phyloP scores from a whole-genome alignment of 2,797 vertebrate genomes.

The Xiphophorus birchmanni region DNA sequence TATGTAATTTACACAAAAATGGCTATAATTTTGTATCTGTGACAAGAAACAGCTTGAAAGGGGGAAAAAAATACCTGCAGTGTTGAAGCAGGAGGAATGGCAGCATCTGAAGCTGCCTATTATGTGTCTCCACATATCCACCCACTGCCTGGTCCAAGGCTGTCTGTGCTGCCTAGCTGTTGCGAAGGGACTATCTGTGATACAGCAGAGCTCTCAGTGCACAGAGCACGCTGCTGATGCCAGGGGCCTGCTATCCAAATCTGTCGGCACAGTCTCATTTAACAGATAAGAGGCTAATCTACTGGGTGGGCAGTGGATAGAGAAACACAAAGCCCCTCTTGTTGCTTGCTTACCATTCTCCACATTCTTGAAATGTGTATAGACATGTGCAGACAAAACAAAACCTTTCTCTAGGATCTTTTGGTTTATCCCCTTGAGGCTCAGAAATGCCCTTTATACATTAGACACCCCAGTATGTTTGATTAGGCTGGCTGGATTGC shows the following conservation, averaged over 20 bases:
- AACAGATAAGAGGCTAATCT: conserved; percentile 80
- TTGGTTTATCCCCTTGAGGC: conserved; percentile 32
- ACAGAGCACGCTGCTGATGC: conserved; percentile 53
- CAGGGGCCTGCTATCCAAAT: conserved; percentile 77
- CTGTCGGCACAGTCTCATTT: conserved; percentile 79
- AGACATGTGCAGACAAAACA: conserved; percentile 71
- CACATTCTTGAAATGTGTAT: conserved; percentile 76
- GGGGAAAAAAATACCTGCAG: conserved; percentile 16
- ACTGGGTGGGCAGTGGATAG: conserved; percentile 72
- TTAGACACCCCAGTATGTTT: conserved; percentile 51
- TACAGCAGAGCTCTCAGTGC: conserved; percentile 59
- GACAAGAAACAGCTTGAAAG: conserved; percentile 12
- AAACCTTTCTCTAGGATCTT: conserved; percentile 54
- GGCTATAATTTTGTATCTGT: conserved; percentile 9
- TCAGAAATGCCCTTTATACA: conserved; percentile 27
- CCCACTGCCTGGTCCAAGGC: conserved; percentile 73
- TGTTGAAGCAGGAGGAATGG: conserved; percentile 49
- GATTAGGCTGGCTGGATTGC: conserved; percentile 33
- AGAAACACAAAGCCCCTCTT: conserved; percentile 76
- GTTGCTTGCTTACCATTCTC: conserved; percentile 67
- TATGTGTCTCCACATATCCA: conserved; percentile 63
- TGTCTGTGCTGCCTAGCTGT: conserved; percentile 62
- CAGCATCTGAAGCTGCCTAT: conserved; percentile 61
- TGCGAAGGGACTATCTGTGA: conserved; percentile 63
- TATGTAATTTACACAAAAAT: conserved; percentile 10